Evolutionary conservation across 2,797 vertebrate species (phyloP), one percentile per base, ranked within the genome.

Genomic region (Rhynchonycteris naso): DNA sequence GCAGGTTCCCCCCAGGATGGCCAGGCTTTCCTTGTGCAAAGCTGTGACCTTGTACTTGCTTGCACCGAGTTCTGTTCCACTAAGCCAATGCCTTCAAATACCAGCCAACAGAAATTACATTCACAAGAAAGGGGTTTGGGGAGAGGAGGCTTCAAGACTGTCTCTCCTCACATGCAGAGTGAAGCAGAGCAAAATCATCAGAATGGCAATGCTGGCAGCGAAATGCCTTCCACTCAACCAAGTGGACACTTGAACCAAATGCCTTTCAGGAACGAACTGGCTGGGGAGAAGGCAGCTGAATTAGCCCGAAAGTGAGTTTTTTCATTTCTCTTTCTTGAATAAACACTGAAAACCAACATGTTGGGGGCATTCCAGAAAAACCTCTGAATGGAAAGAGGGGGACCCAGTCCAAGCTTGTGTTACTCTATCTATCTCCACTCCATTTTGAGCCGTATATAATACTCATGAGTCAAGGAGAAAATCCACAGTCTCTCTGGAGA

Each of bases 381-480:
- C 21, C 35, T 92, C 91, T 95, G 50, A 82, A 72, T 83, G 65
- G 71, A 86, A 80, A 91, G 69, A 92, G 52, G 76, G 88, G 88
- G 85, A 93, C 52, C 16, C 52, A 79, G 71, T 84, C 43, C 35
- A 14, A 87, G 89, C 63, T 24, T 83, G 54, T 33, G 28, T 84
- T 75, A 59, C 47, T 86, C 63, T 21, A 74, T 93, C 75, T 50
- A 66, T 90, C 38, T 89, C 86, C 43, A 84, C 82, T 79, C 80
- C 12, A 1, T 6, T 6, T 66, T 61, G 72, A 43, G 80, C 63
- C 90, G 93, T 95, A 93, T 96, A 95, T 91, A 95, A 95, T 56
- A 85, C 35, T 24, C 63, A 22, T 92, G 95, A 96, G 89, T 96
- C 95, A 97, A 75, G 91, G 1, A 24, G 83, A 95, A 93, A 96